Evolutionary conservation across 1,140 invertebrate genomes (phyloP).

Genomic region (Platyscapa corneri): DNA sequence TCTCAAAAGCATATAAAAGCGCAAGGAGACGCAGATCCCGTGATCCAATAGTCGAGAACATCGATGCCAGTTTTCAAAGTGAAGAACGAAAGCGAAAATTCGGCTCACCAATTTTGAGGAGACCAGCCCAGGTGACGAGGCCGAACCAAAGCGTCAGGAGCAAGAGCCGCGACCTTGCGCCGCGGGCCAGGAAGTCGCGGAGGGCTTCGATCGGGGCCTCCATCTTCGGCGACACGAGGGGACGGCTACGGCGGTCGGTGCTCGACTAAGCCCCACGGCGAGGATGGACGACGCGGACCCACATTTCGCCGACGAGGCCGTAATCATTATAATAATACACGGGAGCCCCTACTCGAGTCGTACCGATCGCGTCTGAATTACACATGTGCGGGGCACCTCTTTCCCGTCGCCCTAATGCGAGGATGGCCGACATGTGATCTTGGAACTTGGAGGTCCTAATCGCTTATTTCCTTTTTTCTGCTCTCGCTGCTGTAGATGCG

Average conservation of each 20-base stretch:
- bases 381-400: not conserved
- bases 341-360: not conserved
- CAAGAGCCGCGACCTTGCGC: not conserved
- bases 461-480: not conserved
- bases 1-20: no score
- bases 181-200: not conserved
- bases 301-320: not conserved
- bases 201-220: not conserved
- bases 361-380: not conserved
- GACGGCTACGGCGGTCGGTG: not conserved
- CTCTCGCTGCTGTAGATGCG: not conserved
- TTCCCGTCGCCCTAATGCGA: not conserved
- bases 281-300: no score
- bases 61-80: no score
- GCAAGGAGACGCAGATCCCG: no score
- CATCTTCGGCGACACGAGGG: not conserved
- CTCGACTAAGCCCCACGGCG: constrained; percentile 2
- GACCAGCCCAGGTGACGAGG: not conserved
- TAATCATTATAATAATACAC: not conserved
- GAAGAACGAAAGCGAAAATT: no score
- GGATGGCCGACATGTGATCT: not conserved
- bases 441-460: not conserved
- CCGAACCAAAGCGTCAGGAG: not conserved
- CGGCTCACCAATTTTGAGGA: constrained; percentile 38
- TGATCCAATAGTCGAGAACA: no score